phyloP scores from a whole-genome alignment of 2,113 vertebrate species.

The Heterotis niloticus region DNA sequence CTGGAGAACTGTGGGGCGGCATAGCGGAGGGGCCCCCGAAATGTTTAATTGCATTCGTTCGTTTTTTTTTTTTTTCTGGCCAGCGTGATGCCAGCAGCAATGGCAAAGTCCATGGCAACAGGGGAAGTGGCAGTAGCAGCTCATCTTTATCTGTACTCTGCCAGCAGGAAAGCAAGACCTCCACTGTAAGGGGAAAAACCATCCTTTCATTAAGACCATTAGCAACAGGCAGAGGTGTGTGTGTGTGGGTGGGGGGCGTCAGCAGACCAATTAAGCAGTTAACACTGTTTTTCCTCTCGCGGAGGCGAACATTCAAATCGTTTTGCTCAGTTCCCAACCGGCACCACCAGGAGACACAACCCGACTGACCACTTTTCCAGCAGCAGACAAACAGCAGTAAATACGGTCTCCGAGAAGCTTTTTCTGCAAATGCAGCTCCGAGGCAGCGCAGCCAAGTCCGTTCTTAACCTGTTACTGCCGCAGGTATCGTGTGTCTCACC shows the following conservation, averaged over 20 bases:
- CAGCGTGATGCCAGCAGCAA: conserved; percentile 57
- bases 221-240: conserved; percentile 31
- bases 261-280: conserved; percentile 56
- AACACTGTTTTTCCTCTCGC: conserved; percentile 51
- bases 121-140: conserved; percentile 38
- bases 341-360: neutral
- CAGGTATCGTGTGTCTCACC: neutral
- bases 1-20: conserved; percentile 32
- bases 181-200: conserved; percentile 43
- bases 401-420: neutral
- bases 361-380: neutral
- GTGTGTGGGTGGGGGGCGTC: conserved; percentile 36
- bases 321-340: conserved; percentile 30
- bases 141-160: conserved; percentile 57
- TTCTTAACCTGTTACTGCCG: neutral
- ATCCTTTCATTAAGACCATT: conserved; percentile 44
- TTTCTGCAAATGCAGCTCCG: neutral
- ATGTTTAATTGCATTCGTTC: conserved; percentile 77
- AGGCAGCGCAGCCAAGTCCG: neutral
- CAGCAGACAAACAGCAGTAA: neutral
- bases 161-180: conserved; percentile 48
- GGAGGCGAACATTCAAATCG: conserved; percentile 47
- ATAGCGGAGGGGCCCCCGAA: conserved; percentile 53
- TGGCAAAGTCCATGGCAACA: conserved; percentile 57
- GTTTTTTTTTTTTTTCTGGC: conserved; percentile 70